Base-by-base conservation (phyloP, 1,140 invertebrate genomes). In the Olivierus martensii region DNA sequence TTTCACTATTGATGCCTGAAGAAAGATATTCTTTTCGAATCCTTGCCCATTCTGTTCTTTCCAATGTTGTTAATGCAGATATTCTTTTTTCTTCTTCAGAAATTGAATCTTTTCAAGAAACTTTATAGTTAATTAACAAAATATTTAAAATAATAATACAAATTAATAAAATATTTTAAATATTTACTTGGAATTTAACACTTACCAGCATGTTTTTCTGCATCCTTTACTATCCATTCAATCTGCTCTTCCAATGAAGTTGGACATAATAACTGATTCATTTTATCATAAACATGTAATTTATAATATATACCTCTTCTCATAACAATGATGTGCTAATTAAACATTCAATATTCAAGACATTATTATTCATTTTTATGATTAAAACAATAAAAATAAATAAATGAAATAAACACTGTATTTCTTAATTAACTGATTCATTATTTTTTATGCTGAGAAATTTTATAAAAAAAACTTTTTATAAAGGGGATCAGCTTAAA, bases 161-260 rank as follows among this genome's bases (percentile, higher is more conserved):
- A n/a, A n/a, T n/a, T n/a, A n/a, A n/a, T n/a, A n/a, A n/a, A n/a
- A n/a, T n/a, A n/a, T n/a, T n/a, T n/a, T n/a, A n/a, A n/a, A n/a
- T 41, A 41, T 15, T 38, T 15, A 39, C 14, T 39, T 28, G 46
- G 2, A 37, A 17, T 44, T 44, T 17, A 38, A 52, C 44, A 48
- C 22, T 43, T 56, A 72, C 71, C 64, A 50, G 54, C 42, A 43
- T 67, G 64, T 47, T 64, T 60, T 46, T 67, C 59, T 22, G 71
- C 69, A 63, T 75, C 69, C 15, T 67, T 59, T 4, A 73, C 62
- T 44, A 76, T 72, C 66, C 69, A 72, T 35, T 73, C 60, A 43
- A 76, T 57, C 45, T 70, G 67, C 53, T 68, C 62, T 56, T 75
- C 68, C 41, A 75, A 60, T 19, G 59, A 56, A 21, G 62, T 52